Base-by-base conservation (phyloP, 2,797 vertebrate genomes). In the Chloroceryle inda region DNA sequence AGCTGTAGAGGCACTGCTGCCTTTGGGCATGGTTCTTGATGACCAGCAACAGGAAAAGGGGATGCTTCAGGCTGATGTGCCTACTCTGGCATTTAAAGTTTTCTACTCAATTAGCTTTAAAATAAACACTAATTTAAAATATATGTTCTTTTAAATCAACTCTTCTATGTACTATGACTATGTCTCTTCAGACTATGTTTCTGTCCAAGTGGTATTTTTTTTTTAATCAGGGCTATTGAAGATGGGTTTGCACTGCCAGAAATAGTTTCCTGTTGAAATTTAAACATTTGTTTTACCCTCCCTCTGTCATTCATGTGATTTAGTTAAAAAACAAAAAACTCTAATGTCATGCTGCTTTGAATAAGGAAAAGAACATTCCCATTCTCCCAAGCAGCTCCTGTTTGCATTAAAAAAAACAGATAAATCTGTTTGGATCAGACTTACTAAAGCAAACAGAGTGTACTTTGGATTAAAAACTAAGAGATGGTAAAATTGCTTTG, bases 391-490 rank as follows among this genome's bases (percentile, higher is more conserved):
- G 50, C 58, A 76, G 53, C 35, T n/a, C 18, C 33, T 72, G 9
- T 67, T 96, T 86, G 73, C 66, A 22, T 84, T 86, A 37, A 37
- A 68, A 92, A 92, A 96, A 53, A 0, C 81, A 88, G 66, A 84
- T 86, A 16, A 93, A 40, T 68, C 77, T 86, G 27, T 66, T 90
- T 83, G 85, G 55, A 61, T 84, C 69, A 58, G 33, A n/a, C 14
- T 82, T 69, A 50, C 1, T 44, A 76, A 86, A 89, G 64, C 59
- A 87, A 62, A 79, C 76, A 59, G 83, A 85, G 27, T 55, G 47
- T 81, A 55, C 76, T 93, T 86, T 69, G 80, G 85, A 81, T 92
- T 75, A 45, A 88, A 91, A 89, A 75, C 23, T 66, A 63, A 33
- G 27, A 38, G 63, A 40, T 76, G 50, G 77, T 67, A 78, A 63